Evolutionary conservation across 2,113 vertebrate species (phyloP).

Genomic region (Chrysemys picta): DNA sequence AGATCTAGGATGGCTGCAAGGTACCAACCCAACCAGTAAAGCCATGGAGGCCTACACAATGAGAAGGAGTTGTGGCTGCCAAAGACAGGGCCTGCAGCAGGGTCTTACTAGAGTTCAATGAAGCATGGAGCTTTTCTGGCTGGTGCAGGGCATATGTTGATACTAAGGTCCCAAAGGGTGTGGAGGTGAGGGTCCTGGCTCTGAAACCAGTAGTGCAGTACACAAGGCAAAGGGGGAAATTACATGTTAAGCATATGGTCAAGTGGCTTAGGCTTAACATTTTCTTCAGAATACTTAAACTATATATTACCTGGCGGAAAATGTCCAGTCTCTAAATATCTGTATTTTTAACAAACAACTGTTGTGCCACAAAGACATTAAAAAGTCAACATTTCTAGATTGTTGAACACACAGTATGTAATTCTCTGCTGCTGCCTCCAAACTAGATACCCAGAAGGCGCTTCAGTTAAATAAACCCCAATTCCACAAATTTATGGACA

Average conservation of each 20-base stretch:
- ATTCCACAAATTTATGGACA: neutral
- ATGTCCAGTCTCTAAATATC: neutral
- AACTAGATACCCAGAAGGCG: neutral
- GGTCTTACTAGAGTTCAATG: neutral
- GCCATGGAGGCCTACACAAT: neutral
- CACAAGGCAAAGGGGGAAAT: neutral
- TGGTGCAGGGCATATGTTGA: neutral
- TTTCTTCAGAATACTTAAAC: neutral
- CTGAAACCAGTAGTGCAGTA: neutral
- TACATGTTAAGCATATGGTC: neutral
- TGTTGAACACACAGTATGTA: neutral
- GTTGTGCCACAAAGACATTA: neutral
- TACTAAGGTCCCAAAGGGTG: neutral
- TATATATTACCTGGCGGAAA: neutral
- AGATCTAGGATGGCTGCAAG: neutral
- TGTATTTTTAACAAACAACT: neutral
- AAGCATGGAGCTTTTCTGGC: neutral
- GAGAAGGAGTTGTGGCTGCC: neutral
- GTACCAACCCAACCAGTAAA: accelerated
- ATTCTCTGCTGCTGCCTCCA: accelerated
- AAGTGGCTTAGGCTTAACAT: neutral
- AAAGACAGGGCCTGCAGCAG: neutral
- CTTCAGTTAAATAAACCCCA: neutral
- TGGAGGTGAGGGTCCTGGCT: neutral
- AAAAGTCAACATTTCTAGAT: neutral